Evolutionary conservation across 2,888 invertebrate species (phyloP), one percentile per base, ranked within the genome.

Genomic region (Ochlodes sylvanus): DNA sequence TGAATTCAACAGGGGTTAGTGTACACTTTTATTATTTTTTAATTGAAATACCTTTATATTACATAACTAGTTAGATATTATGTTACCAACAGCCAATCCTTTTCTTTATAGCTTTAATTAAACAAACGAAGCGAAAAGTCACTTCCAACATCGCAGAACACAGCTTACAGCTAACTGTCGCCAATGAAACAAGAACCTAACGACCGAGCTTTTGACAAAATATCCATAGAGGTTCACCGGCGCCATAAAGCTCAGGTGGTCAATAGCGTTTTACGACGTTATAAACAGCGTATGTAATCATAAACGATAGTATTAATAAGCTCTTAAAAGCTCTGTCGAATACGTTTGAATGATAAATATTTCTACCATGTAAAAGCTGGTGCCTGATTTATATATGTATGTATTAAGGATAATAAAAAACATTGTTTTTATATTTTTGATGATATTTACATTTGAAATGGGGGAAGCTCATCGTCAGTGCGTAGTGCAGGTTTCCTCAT

Each of bases 241-340:
- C 71, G 71, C 55, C 55, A 67, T 67, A 67, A 67, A 67, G 42
- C 67, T 67, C 61, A 67, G 69, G 70, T 75, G 75, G 71, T 70
- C 70, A 73, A 71, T 72, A 71, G 70, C 65, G 70, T 69, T 76
- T 76, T 76, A 76, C 70, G 65, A 65, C 73, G 71, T 69, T 72
- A 72, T 76, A 76, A 76, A 76, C 69, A 60, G 69, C 56, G 64
- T 60, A 63, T 69, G 73, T 74, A 69, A 70, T 70, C 72, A 74
- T 71, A 74, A 73, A 72, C 72, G 70, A 75, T 72, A 72, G 69
- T 74, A 70, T 72, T 72, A 70, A 73, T 67, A 73, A 67, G 67
- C 67, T 63, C 55, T 65, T 69, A 65, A 69, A 72, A 69, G 68
- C 66, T 69, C 58, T 21, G 58, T 47, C 55, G 60, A 55, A 58